These are phyloP conservation scores for Ciona savignyi DNA, from an alignment of 23 tunicate genomes.

Conservation along the genomic window DNA sequence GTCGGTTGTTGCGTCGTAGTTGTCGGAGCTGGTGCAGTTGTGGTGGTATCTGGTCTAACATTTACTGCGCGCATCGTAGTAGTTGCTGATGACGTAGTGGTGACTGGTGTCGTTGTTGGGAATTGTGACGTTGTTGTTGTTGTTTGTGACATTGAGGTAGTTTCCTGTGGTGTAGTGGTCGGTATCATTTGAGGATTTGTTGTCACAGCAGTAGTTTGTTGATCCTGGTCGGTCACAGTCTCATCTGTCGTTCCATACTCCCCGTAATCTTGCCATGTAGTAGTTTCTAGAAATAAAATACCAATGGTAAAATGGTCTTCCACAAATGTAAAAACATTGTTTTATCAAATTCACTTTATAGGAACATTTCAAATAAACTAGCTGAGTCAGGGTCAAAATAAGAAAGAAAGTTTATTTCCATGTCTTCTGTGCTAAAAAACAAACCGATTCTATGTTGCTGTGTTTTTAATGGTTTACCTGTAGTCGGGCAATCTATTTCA, in stretches of 20 bases:
- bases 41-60: neutral
- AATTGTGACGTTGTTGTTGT: neutral
- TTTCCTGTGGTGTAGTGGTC: slow-evolving; percentile 1
- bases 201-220: neutral
- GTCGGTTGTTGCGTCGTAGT: slow-evolving; percentile 1
- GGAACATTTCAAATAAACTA: too few species aligned
- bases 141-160: neutral
- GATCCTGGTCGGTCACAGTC: neutral
- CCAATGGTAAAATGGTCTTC: too few species aligned
- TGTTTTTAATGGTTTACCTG: too few species aligned
- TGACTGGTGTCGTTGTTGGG: neutral
- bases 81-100: neutral
- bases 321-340: too few species aligned
- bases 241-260: neutral
- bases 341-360: too few species aligned
- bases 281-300: neutral
- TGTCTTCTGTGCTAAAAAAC: too few species aligned
- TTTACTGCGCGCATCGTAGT: neutral
- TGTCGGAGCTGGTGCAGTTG: neutral
- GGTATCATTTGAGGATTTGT: neutral
- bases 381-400: too few species aligned
- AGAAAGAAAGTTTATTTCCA: too few species aligned
- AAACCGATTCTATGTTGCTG: too few species aligned
- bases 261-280: neutral
- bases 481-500: slow-evolving; percentile 6